phyloP scores from a whole-genome alignment of 2,888 invertebrate species.

The Pyrgus malvae region DNA sequence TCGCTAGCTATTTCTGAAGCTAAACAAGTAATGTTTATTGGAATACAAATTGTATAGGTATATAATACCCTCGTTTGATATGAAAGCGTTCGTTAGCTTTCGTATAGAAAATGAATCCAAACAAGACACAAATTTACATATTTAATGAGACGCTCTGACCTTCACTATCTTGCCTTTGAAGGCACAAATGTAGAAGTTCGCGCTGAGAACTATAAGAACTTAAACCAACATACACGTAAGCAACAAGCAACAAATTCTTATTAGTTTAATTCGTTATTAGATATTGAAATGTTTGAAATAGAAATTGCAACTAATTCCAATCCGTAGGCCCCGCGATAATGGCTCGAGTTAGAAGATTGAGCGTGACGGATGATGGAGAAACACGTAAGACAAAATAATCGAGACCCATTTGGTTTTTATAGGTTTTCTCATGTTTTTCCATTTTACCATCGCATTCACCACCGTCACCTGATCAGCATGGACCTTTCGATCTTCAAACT shows the following conservation, averaged over 20 bases:
- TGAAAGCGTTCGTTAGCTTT: slow-evolving; percentile 39
- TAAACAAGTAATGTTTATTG: slow-evolving; percentile 15
- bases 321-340: slow-evolving; percentile 76
- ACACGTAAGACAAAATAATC: slow-evolving; percentile 83
- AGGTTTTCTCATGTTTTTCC: slow-evolving; percentile 32
- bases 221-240: neutral
- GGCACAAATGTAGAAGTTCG: neutral
- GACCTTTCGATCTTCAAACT: slow-evolving; percentile 22
- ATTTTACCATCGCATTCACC: slow-evolving; percentile 28
- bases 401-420: slow-evolving; percentile 39
- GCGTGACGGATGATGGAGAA: slow-evolving; percentile 88
- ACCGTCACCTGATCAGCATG: slow-evolving; percentile 31
- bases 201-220: too few relatives aligned
- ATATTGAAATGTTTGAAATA: slow-evolving; percentile 7
- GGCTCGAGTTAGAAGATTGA: slow-evolving; percentile 82
- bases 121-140: slow-evolving; percentile 12
- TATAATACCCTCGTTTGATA: slow-evolving; percentile 1
- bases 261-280: neutral
- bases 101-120: slow-evolving; percentile 9
- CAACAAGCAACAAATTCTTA: neutral
- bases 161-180: slow-evolving; percentile 6
- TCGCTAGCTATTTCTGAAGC: neutral
- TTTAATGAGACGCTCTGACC: slow-evolving; percentile 9
- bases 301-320: slow-evolving; percentile 38
- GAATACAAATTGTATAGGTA: slow-evolving; percentile 10